Evolutionary conservation across 92 coral and sea anemone genomes (phyloP).

Genomic region (Umimayanthus kanabou): DNA sequence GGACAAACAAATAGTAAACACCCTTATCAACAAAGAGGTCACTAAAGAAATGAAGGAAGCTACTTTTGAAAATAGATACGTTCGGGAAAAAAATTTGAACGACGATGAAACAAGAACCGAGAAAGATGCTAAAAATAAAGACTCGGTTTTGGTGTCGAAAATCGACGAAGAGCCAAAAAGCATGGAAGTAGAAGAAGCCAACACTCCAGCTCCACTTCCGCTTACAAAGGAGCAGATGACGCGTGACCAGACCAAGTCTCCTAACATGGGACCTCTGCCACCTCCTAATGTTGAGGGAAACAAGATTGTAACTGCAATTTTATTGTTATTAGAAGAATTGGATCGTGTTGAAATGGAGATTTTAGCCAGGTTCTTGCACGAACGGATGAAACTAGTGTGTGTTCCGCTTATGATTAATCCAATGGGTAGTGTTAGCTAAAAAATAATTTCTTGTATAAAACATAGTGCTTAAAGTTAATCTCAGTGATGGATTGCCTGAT

Average conservation of each 20-base stretch:
- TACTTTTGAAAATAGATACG: conserved; percentile 63
- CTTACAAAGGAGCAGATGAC: conserved; percentile 72
- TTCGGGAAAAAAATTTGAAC: neutral
- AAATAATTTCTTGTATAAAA: neutral
- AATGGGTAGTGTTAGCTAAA: conserved; percentile 54
- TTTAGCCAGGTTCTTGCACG: conserved; percentile 78
- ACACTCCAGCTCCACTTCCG: conserved; percentile 81
- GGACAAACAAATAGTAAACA: conserved; percentile 62
- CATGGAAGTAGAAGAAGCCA: conserved; percentile 46
- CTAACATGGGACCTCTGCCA: conserved; percentile 47
- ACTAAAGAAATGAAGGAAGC: conserved; percentile 39
- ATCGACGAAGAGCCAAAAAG: conserved; percentile 49
- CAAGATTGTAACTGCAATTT: conserved; percentile 77
- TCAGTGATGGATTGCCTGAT: too few species aligned
- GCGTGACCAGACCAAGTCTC: conserved; percentile 49
- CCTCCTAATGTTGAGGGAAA: conserved; percentile 60
- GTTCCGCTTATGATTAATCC: conserved; percentile 86
- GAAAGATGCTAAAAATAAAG: neutral
- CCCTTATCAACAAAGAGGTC: conserved; percentile 51
- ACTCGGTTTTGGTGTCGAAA: conserved; percentile 5
- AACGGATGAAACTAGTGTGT: conserved; percentile 80
- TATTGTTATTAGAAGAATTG: conserved; percentile 87
- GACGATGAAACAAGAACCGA: neutral
- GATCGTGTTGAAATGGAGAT: conserved; percentile 89
- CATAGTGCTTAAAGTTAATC: neutral